These are phyloP conservation scores for Zaprionus taronus DNA, from an alignment of 1,140 invertebrate genomes.

Conservation along the genomic window DNA sequence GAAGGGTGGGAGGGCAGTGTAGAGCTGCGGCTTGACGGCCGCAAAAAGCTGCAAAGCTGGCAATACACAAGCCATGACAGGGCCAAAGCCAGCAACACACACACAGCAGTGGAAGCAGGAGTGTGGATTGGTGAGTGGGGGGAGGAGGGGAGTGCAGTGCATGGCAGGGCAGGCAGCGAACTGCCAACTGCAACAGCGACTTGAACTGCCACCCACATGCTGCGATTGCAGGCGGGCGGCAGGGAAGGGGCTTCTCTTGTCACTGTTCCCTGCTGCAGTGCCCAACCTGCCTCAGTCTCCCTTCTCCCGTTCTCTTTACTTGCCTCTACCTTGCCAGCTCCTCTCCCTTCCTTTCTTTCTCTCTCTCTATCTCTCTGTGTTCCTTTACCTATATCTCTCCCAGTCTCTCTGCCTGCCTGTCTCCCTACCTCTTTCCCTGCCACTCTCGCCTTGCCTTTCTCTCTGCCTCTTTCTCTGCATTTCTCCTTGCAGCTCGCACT, in stretches of 20 bases:
- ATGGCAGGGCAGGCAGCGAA: not conserved
- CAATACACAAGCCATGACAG: slow-evolving; percentile 59
- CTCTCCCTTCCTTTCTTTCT: not conserved
- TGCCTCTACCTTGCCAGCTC: not conserved
- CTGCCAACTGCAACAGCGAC: slow-evolving; percentile 35
- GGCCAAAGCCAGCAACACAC: slow-evolving; percentile 32
- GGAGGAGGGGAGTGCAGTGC: not conserved
- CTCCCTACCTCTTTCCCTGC: slow-evolving; percentile 37
- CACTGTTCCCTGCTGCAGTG: not conserved
- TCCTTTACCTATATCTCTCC: not conserved
- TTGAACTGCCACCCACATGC: slow-evolving; percentile 17
- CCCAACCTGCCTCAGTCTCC: not conserved
- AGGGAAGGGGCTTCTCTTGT: no score
- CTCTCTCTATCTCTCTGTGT: not conserved
- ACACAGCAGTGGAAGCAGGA: not conserved
- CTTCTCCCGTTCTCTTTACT: not conserved
- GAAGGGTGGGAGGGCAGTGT: not conserved
- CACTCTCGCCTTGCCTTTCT: slow-evolving; percentile 3
- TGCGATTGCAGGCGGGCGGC: no score
- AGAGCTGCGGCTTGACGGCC: slow-evolving; percentile 10
- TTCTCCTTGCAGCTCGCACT: not conserved
- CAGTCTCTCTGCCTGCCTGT: not conserved
- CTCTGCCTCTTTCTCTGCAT: not conserved
- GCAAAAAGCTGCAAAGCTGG: slow-evolving; percentile 64
- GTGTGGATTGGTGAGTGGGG: not conserved